Base-by-base conservation (phyloP, 2,888 invertebrate genomes). In the Perizoma flavofasciatum region DNA sequence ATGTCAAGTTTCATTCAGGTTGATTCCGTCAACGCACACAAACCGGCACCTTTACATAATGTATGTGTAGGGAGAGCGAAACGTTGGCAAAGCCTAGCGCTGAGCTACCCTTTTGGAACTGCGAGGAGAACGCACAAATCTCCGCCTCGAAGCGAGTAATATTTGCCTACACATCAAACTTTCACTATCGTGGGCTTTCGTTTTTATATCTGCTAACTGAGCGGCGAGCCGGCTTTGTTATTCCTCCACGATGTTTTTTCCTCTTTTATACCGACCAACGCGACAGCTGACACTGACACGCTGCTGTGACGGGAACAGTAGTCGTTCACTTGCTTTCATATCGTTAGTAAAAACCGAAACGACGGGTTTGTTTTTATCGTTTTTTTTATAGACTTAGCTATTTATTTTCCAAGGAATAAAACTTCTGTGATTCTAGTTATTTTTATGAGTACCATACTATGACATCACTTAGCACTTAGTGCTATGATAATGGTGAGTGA, bases 101-200 rank as follows among this genome's bases (percentile, higher is more conserved):
- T 78, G 78, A 78, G 72, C 75, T 77, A 79, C 79, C 85, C 79
- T 87, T 87, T 85, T 71, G 82, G 78, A 84, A 81, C 77, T 73
- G 85, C 81, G 85, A 81, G 73, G 75, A 74, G 75, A 82, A 86
- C 86, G 88, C 88, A 88, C 89, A 89, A 90, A 90, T 89, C 91
- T 89, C 88, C 80, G 85, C 82, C 81, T 86, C 82, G 80, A 81
- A 87, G 79, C 88, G 85, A 81, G 87, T 83, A 85, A 89, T 90
- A 91, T 91, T 91, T 91, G 89, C 91, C 88, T 89, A 90, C 91
- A 92, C 90, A 91, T 91, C 89, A 90, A 92, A 92, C 91, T 92
- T 91, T 92, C 91, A 92, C 91, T 91, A 89, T 89, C 91, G 83
- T 82, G 73, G 85, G 87, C 91, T 92, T 91, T 91, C 91, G 88